Conservation (phyloP, 2,888 invertebrate genomes). For the Heliconius sara region DNA sequence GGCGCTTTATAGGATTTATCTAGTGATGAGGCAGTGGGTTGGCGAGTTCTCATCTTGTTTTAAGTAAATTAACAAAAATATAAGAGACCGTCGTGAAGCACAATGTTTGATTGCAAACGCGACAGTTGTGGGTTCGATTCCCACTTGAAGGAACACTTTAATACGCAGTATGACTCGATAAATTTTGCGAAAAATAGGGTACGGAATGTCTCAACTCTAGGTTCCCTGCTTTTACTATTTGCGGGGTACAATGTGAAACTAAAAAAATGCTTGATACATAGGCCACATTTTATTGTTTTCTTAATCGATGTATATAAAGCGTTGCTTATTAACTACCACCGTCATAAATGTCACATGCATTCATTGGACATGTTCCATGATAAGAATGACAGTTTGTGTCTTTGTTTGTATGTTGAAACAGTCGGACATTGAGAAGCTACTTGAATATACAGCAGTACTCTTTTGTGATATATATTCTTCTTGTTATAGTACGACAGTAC, state of each 20-base stretch:
- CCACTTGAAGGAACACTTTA: too few relatives aligned
- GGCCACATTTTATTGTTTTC: too few relatives aligned
- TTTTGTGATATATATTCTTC: background rate
- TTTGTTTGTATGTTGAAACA: conserved; percentile 8
- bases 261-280: too few relatives aligned
- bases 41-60: background rate
- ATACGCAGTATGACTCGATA: too few relatives aligned
- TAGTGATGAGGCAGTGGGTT: background rate
- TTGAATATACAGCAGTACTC: background rate
- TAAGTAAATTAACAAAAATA: background rate
- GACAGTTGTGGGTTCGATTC: too few relatives aligned
- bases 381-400: background rate
- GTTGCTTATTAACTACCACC: too few relatives aligned
- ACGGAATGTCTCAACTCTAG: too few relatives aligned
- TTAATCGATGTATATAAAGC: too few relatives aligned
- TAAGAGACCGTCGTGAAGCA: background rate
- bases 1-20: background rate
- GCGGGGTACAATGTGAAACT: too few relatives aligned
- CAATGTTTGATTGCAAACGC: too few relatives aligned
- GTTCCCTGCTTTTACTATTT: too few relatives aligned
- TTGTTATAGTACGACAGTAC: background rate
- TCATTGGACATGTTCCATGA: conserved; percentile 5
- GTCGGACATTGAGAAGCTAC: background rate
- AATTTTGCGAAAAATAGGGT: too few relatives aligned
- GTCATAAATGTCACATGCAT: background rate